Percentiles rank a stretch among this genome's conserved stretches.
These are phyloP conservation scores for Phymastichus coffea DNA, from an alignment of 1,140 invertebrate species.

Conservation along the genomic window DNA sequence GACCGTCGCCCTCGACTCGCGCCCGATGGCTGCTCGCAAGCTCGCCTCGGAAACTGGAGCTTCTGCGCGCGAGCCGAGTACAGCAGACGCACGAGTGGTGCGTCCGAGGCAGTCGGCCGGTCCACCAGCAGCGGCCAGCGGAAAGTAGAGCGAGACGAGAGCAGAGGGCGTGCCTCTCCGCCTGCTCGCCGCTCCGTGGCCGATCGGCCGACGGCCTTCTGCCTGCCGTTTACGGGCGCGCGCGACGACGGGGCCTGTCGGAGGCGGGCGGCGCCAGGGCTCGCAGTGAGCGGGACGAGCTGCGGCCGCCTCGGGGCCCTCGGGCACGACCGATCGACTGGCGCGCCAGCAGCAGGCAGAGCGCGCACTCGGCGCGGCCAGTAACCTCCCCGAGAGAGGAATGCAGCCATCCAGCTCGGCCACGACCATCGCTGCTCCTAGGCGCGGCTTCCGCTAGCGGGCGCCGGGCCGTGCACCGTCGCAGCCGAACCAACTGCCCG, in stretches of 20 bases:
- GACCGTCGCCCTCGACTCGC: too few species aligned
- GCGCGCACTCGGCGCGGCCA: conserved; percentile 26
- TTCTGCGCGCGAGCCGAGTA: background rate
- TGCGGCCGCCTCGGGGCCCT: conserved; percentile 20
- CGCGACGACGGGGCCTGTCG: background rate
- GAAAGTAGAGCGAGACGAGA: too few species aligned
- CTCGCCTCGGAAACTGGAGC: too few species aligned
- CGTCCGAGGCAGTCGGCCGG: too few species aligned
- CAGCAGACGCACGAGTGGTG: too few species aligned
- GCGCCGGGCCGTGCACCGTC: too few species aligned
- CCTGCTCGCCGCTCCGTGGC: too few species aligned
- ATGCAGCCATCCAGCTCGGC: conserved; percentile 31
- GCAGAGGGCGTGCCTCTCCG: too few species aligned
- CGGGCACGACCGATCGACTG: conserved; percentile 26
- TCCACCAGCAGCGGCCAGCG: too few species aligned
- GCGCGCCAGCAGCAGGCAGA: conserved; percentile 31
- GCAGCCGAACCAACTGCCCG: conserved; percentile 1
- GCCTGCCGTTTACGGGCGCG: conserved; percentile 44
- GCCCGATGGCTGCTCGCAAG: too few species aligned
- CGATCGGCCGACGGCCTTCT: conserved; percentile 51
- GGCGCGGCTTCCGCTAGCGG: too few species aligned
- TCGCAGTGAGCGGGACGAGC: background rate
- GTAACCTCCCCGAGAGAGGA: too few species aligned
- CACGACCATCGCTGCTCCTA: conserved; percentile 20
- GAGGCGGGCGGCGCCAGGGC: background rate